phyloP scores from a whole-genome alignment of 2,113 vertebrate genomes.

The Zingel zingel region DNA sequence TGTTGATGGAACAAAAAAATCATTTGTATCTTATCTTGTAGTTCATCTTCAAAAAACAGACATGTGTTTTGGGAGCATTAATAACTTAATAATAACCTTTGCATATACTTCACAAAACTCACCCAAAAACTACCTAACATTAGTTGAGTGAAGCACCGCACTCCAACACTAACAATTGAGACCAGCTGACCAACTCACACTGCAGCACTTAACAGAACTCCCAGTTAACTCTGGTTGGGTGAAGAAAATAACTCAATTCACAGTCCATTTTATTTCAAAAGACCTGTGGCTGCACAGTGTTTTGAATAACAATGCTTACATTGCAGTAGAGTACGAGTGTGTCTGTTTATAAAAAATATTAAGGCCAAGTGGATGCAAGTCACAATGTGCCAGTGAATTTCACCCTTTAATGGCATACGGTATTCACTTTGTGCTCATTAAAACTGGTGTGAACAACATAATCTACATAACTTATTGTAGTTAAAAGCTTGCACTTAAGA shows the following conservation, averaged over 20 bases:
- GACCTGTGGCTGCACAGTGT: not conserved
- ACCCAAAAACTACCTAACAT: not conserved
- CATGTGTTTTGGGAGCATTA: too few species aligned
- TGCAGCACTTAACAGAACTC: not conserved
- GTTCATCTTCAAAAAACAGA: not conserved
- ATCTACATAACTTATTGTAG: not conserved
- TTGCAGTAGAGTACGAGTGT: not conserved
- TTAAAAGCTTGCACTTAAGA: not conserved
- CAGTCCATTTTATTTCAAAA: not conserved
- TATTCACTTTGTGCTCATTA: conserved; percentile 10
- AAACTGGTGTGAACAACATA: not conserved
- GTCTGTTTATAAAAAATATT: not conserved
- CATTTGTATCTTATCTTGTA: too few species aligned
- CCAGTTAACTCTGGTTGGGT: not conserved
- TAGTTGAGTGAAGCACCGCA: not conserved
- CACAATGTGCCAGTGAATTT: not conserved
- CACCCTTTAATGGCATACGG: not conserved
- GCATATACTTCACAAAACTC: not conserved
- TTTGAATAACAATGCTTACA: not conserved
- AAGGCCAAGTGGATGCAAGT: not conserved
- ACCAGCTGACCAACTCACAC: not conserved
- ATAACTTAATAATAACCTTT: not conserved
- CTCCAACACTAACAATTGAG: not conserved
- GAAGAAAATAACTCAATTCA: not conserved
- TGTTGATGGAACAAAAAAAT: not conserved